Evolutionary conservation across 1,140 invertebrate species (phyloP).

Genomic region (Coenobita brevimanus): DNA sequence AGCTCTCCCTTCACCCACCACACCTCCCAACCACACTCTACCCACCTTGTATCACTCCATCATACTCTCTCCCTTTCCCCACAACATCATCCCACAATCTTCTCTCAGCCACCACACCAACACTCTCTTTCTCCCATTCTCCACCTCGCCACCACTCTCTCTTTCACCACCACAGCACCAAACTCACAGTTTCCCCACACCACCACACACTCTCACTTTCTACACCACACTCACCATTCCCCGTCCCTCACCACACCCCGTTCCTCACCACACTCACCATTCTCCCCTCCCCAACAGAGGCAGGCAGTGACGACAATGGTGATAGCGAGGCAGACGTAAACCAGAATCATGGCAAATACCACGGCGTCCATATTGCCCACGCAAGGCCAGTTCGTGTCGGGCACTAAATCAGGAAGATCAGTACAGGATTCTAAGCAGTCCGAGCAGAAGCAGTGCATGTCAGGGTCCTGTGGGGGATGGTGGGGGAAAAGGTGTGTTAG

Average conservation of each 20-base stretch:
- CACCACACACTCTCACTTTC: no score
- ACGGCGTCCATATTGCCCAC: slow-evolving; percentile 41
- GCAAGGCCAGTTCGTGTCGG: not conserved
- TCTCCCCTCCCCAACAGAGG: slow-evolving; percentile 14
- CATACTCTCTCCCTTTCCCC: no score
- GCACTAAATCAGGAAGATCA: not conserved
- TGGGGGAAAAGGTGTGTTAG: not conserved
- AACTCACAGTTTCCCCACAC: no score
- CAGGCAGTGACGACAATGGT: slow-evolving; percentile 13
- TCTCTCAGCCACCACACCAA: not conserved
- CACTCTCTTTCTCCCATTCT: not conserved
- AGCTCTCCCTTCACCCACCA: no score
- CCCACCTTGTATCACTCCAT: no score
- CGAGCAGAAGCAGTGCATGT: slow-evolving; percentile 29
- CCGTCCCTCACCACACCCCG: no score
- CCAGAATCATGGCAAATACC: slow-evolving; percentile 39
- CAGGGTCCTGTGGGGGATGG: not conserved
- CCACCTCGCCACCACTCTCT: no score
- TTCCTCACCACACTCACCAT: no score
- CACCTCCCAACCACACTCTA: no score
- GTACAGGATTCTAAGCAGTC: slow-evolving; percentile 43
- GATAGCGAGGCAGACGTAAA: slow-evolving; percentile 14
- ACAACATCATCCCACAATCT: no score
- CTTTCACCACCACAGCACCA: no score
- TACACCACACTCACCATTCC: no score